Evolutionary conservation across 2,888 invertebrate species (phyloP).

Genomic region (Agrochola lota): DNA sequence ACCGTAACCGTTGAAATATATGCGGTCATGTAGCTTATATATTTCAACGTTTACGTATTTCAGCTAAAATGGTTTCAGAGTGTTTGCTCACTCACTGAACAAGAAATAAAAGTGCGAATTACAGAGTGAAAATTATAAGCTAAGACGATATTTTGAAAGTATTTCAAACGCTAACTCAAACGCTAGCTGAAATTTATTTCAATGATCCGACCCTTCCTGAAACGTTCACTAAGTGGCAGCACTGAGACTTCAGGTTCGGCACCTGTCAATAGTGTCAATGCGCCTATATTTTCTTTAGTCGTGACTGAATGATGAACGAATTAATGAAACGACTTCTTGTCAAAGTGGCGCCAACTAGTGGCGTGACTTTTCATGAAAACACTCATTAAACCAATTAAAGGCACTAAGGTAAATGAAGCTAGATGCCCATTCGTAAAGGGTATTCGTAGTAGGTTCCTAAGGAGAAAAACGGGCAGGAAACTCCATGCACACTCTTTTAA

Average conservation of each 20-base stretch:
- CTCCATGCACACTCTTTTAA: neutral
- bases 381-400: neutral
- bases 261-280: too few species aligned
- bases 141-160: neutral
- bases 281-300: too few species aligned
- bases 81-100: neutral
- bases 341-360: too few species aligned
- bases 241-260: too few species aligned
- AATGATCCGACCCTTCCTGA: too few species aligned
- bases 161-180: neutral
- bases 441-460: too few species aligned
- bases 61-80: neutral
- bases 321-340: too few species aligned
- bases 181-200: too few species aligned
- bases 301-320: too few species aligned
- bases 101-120: neutral
- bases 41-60: neutral
- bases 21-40: neutral
- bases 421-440: neutral
- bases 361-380: too few species aligned
- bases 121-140: neutral
- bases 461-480: neutral
- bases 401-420: neutral
- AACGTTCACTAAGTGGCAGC: too few species aligned
- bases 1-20: too few species aligned